Conservation (phyloP, 1,140 invertebrate genomes). For the Ostrea edulis region DNA sequence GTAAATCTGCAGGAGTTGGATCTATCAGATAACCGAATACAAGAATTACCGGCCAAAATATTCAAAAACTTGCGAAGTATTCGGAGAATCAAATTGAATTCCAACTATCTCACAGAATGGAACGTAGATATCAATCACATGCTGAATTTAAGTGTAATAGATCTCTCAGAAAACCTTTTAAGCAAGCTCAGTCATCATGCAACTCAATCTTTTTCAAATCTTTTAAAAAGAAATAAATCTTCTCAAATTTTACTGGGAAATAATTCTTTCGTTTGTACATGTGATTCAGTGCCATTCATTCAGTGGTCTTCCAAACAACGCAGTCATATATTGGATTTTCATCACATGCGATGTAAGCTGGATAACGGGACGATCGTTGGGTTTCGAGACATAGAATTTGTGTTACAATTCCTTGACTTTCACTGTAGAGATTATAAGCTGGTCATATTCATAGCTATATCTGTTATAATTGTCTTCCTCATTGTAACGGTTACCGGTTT, state of each 20-base stretch:
- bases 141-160: not conserved
- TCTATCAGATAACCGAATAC: slow-evolving; percentile 41
- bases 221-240: not conserved
- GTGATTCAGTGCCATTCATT: not conserved
- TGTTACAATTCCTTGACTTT: not conserved
- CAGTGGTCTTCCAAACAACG: not conserved
- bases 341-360: not conserved
- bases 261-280: not conserved
- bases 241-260: not conserved
- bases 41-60: not conserved
- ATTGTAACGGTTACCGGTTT: not conserved
- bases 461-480: not conserved
- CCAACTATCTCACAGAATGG: slow-evolving; percentile 19
- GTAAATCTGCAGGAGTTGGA: slow-evolving; percentile 20
- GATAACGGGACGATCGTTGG: not conserved
- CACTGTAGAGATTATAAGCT: not conserved
- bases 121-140: slow-evolving; percentile 31
- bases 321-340: not conserved
- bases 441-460: not conserved
- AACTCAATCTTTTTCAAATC: not conserved
- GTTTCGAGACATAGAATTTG: not conserved
- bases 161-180: slow-evolving; percentile 36
- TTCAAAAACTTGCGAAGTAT: not conserved
- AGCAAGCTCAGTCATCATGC: not conserved
- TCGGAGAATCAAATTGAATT: not conserved